phyloP scores from a whole-genome alignment of 2,113 vertebrate species.

The Ictalurus punctatus region DNA sequence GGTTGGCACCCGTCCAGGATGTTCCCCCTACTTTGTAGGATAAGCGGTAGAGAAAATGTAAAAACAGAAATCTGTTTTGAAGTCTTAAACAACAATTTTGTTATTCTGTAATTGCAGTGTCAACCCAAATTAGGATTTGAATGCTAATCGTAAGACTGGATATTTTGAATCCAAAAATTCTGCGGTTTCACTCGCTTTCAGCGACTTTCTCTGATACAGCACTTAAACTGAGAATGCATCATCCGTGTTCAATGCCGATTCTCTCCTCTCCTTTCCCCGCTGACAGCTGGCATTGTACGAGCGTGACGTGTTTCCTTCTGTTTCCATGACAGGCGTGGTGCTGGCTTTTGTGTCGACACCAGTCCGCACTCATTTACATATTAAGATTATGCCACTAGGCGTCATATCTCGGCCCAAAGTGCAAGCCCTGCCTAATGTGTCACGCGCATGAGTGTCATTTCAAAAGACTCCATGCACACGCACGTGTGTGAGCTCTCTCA shows the following conservation, averaged over 20 bases:
- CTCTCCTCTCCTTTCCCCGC: constrained; percentile 43
- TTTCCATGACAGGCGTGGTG: constrained; percentile 62
- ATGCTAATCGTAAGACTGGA: neutral
- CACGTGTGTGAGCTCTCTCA: constrained; percentile 65
- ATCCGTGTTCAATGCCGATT: constrained; percentile 38
- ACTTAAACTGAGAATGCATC: constrained; percentile 25
- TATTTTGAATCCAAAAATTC: neutral
- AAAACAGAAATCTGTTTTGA: neutral
- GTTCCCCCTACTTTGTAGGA: too few relatives aligned
- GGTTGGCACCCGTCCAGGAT: too few relatives aligned
- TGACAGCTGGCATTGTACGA: constrained; percentile 41
- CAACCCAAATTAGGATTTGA: neutral
- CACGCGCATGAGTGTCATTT: constrained; percentile 70
- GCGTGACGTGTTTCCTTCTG: constrained; percentile 60
- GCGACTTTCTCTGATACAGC: constrained; percentile 24
- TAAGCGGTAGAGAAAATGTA: too few relatives aligned
- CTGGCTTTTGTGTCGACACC: constrained; percentile 65
- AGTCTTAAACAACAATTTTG: neutral
- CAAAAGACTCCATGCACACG: constrained; percentile 57
- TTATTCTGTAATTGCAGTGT: neutral
- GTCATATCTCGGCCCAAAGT: constrained; percentile 64
- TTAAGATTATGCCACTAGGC: constrained; percentile 64
- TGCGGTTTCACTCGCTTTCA: constrained; percentile 21
- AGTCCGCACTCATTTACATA: constrained; percentile 69
- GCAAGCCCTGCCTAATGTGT: constrained; percentile 67